phyloP scores from a whole-genome alignment of 1,140 invertebrate genomes.

The Antheraea pernyi region DNA sequence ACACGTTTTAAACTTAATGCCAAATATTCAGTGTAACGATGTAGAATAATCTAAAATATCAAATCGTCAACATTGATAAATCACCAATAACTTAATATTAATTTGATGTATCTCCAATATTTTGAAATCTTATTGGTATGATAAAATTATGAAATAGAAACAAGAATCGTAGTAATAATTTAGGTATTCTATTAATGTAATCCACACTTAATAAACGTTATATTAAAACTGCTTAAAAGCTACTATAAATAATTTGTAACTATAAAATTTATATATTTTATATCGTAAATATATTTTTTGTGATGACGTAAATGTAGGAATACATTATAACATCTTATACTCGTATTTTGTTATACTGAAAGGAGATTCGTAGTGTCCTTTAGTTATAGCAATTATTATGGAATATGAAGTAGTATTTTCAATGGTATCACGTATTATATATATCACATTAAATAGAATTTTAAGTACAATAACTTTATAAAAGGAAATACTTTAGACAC shows the following conservation, averaged over 20 bases:
- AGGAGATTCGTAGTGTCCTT: neutral
- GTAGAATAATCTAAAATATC: too few species aligned
- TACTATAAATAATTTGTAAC: conserved; percentile 2
- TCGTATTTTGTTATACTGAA: neutral
- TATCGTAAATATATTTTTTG: neutral
- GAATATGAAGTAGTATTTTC: neutral
- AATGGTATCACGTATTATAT: neutral
- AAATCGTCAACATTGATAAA: too few species aligned
- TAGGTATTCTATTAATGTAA: too few species aligned
- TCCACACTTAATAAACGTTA: neutral
- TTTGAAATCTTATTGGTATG: too few species aligned
- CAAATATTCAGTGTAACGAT: too few species aligned
- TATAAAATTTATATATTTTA: too few species aligned
- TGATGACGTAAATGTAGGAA: neutral
- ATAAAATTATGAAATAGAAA: too few species aligned
- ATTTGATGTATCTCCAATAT: too few species aligned
- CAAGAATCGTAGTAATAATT: too few species aligned
- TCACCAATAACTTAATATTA: too few species aligned
- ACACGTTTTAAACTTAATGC: too few species aligned
- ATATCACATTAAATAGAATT: conserved; percentile 10
- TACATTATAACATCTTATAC: too few species aligned
- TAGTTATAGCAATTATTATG: neutral
- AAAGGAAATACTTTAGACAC: conserved; percentile 38
- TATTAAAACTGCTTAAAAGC: conserved; percentile 7
- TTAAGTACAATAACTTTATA: conserved; percentile 23